Base-by-base conservation (phyloP, 2,888 invertebrate species). In the Rhagonycha lutea region DNA sequence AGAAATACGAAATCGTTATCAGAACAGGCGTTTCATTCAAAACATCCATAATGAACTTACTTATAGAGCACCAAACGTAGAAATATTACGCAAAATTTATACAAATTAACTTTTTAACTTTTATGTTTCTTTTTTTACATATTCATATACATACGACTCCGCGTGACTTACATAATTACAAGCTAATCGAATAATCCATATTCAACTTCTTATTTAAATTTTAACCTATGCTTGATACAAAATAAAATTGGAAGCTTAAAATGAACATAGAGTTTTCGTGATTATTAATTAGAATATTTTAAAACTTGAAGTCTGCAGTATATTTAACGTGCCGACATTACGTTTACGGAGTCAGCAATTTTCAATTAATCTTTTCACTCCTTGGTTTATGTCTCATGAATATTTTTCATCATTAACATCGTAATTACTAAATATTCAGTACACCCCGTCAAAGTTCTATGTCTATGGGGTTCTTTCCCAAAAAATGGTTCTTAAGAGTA, bases 1-100 rank as follows among this genome's bases (percentile, higher is more conserved):
- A 77, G 69, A 77, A 77, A 77, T 74, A 77, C 74, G 72, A 74
- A 77, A 77, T 74, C 77, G 77, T 77, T 77, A 77, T 74, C 72
- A 69, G 69, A 72, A 61, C 72, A 74, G 74, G 74, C 72, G 69
- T 77, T 77, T 72, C 72, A 74, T 74, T 74, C 72, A 74, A 74
- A 74, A 77, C 74, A 74, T 62, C 74, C 74, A 69, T 77, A 77
- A 74, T 72, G 67, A 72, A 74, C 60, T 77, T 72, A 71, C 68
- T 63, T 28, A 61, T 75, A 47, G 47, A 47, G 47, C 47, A 47
- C n/a, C 47, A 47, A 47, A 47, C n/a, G 47, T 47, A 47, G 47
- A 47, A 47, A 47, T 47, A 47, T 47, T n/a, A 47, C n/a, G 47
- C 47, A 47, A 47, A 47, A 47, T 47, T 47, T 47, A 47, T 47